Percentiles rank a stretch among this genome's conserved stretches.
Conservation (phyloP, 2,113 vertebrate genomes). For the Atlantisia rogersi region DNA sequence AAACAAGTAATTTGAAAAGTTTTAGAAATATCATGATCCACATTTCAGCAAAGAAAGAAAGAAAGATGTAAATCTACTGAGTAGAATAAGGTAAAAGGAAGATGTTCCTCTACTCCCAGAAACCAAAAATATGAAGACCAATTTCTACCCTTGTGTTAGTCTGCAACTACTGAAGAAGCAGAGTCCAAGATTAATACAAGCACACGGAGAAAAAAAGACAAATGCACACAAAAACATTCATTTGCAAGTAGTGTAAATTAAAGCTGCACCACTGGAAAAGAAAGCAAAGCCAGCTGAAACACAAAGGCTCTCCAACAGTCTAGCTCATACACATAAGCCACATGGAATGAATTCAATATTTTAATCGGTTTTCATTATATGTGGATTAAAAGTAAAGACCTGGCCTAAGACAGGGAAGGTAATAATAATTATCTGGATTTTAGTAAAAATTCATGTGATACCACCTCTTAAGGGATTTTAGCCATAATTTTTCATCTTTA, state of each 20-base stretch:
- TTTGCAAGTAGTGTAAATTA: neutral
- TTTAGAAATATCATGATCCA: neutral
- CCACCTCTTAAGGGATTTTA: neutral
- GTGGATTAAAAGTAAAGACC: neutral
- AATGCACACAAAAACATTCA: neutral
- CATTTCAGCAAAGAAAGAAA: neutral
- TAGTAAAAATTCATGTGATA: neutral
- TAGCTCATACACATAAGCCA: neutral
- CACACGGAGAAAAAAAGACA: neutral
- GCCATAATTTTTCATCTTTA: neutral
- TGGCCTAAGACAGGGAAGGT: neutral
- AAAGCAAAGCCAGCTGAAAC: neutral
- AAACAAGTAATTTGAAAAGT: neutral
- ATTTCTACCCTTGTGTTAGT: neutral
- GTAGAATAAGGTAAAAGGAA: neutral
- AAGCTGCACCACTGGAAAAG: neutral
- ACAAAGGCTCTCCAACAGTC: neutral
- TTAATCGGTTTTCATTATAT: neutral
- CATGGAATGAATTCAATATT: neutral
- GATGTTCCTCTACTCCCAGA: neutral
- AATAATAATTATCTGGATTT: neutral
- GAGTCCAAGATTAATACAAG: neutral
- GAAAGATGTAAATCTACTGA: neutral
- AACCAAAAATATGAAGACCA: neutral
- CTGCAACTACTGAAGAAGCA: neutral